Percentiles rank a stretch among this genome's conserved stretches.
Evolutionary conservation across 2,797 vertebrate species (phyloP).

Genomic region (Heliangelus exortis): DNA sequence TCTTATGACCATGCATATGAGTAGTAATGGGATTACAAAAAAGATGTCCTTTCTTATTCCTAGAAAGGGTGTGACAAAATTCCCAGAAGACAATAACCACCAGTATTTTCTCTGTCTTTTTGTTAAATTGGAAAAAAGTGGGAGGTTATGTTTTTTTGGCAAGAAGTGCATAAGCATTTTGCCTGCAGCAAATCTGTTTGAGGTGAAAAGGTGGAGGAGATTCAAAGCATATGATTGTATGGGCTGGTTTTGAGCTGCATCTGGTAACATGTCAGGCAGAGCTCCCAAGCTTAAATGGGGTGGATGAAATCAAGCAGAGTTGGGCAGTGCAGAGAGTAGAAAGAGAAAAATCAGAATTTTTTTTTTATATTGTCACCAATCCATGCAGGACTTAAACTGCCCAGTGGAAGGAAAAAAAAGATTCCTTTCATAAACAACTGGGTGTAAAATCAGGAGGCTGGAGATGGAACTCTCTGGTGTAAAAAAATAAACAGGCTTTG

Average conservation of each 20-base stretch:
- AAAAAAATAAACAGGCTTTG: not conserved
- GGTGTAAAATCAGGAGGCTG: not conserved
- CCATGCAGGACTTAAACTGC: not conserved
- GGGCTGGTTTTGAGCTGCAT: not conserved
- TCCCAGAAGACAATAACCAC: not conserved
- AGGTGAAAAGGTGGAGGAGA: not conserved
- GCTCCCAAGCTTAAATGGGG: not conserved
- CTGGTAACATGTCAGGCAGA: not conserved
- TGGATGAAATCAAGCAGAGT: not conserved
- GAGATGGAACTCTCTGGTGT: not conserved
- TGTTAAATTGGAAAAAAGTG: not conserved
- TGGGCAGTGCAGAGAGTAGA: not conserved
- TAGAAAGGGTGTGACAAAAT: slow-evolving; percentile 16
- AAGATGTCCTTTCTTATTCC: not conserved
- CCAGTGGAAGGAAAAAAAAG: not conserved
- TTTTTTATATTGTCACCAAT: not conserved
- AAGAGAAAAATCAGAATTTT: not conserved
- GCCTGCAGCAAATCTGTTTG: not conserved
- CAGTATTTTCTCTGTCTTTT: not conserved
- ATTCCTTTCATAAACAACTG: not conserved
- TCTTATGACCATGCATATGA: not conserved
- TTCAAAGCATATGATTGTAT: not conserved
- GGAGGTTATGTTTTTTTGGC: not conserved
- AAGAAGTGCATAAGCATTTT: not conserved
- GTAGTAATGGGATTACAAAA: slow-evolving; percentile 33